These are phyloP conservation scores for Protodeltote pygarga DNA, from an alignment of 2,888 invertebrate genomes.

Conservation along the genomic window DNA sequence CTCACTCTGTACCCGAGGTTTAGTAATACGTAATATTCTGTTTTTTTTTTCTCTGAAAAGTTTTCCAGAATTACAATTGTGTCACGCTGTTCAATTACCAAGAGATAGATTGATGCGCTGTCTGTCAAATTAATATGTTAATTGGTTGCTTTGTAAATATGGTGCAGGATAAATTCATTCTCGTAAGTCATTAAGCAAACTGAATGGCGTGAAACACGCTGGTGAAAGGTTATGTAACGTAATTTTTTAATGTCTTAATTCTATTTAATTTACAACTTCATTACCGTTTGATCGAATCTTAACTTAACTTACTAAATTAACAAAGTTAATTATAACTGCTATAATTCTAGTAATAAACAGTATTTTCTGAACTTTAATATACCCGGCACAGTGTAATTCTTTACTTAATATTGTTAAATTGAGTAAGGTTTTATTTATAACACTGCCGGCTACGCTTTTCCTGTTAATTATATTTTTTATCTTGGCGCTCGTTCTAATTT, in stretches of 20 bases:
- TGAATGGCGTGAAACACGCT: not conserved
- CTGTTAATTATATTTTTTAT: slow-evolving; percentile 46
- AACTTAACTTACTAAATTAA: slow-evolving; percentile 1
- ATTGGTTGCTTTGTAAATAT: slow-evolving; percentile 12
- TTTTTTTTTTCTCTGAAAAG: slow-evolving; percentile 37
- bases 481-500: slow-evolving; percentile 28
- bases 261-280: no score
- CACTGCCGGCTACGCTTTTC: slow-evolving; percentile 15
- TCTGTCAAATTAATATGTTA: slow-evolving; percentile 19
- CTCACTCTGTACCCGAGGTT: slow-evolving; percentile 42
- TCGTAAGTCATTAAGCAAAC: not conserved
- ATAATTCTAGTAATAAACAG: slow-evolving; percentile 20
- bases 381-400: slow-evolving; percentile 22
- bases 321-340: slow-evolving; percentile 26
- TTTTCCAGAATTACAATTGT: slow-evolving; percentile 21
- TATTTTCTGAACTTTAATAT: slow-evolving; percentile 18
- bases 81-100: slow-evolving; percentile 39
- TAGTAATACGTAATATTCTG: slow-evolving; percentile 30
- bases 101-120: slow-evolving; percentile 26
- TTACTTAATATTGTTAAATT: slow-evolving; percentile 40
- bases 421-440: slow-evolving; percentile 43
- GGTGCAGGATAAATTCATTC: not conserved
- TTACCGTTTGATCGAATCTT: not conserved
- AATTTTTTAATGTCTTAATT: no score
- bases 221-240: no score